Percentiles rank a stretch among this genome's conserved stretches.
phyloP scores from a whole-genome alignment of 2,113 vertebrate genomes.

The Nestor notabilis region DNA sequence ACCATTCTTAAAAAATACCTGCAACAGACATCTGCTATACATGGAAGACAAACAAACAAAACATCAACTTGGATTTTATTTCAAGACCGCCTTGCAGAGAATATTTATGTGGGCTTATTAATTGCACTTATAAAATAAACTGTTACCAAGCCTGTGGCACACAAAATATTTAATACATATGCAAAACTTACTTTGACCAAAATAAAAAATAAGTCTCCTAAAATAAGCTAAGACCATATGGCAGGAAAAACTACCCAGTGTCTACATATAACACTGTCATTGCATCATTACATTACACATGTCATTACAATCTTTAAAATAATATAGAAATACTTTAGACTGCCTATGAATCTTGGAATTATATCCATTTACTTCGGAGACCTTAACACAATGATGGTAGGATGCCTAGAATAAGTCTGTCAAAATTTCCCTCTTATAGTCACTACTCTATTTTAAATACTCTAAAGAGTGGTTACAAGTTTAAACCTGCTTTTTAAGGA shows the following conservation, averaged over 20 bases:
- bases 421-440: slow-evolving; percentile 6
- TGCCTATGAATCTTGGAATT: neutral
- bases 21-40: neutral
- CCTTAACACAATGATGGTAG: neutral
- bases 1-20: neutral
- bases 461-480: slow-evolving; percentile 8
- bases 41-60: neutral
- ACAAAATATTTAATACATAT: neutral
- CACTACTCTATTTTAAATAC: slow-evolving; percentile 18
- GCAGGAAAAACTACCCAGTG: neutral
- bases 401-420: neutral
- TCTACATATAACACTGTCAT: neutral
- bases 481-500: slow-evolving; percentile 36
- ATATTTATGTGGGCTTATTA: neutral
- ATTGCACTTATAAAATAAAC: neutral
- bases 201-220: neutral
- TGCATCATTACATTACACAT: neutral
- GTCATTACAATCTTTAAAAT: neutral
- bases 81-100: neutral
- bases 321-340: neutral
- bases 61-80: neutral
- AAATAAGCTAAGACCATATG: neutral
- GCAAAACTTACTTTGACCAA: neutral
- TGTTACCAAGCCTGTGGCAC: neutral
- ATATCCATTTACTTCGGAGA: neutral